Percentiles rank a stretch among this genome's conserved stretches.
These are phyloP conservation scores for Argyrosomus regius DNA, from an alignment of 2,797 vertebrate genomes.

Conservation along the genomic window DNA sequence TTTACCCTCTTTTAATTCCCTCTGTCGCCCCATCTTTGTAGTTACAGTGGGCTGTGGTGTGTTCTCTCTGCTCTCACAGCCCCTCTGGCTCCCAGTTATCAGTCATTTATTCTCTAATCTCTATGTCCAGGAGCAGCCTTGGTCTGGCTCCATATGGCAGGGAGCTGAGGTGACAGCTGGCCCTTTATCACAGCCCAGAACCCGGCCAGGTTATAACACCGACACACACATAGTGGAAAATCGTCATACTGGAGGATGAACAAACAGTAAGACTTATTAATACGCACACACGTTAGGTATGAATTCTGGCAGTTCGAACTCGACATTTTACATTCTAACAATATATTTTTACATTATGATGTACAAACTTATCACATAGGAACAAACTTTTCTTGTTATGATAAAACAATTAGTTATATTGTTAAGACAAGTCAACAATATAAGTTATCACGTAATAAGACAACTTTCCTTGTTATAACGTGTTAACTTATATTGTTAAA, in stretches of 20 bases:
- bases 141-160: constrained; percentile 55
- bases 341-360: no score
- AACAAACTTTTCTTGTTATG: no score
- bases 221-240: not conserved
- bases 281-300: not conserved
- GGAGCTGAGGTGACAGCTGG: constrained; percentile 41
- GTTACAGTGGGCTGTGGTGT: not conserved
- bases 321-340: no score
- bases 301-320: not conserved
- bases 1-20: not conserved
- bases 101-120: constrained; percentile 62
- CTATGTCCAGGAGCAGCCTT: constrained; percentile 48
- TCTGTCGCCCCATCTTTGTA: not conserved
- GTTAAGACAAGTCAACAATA: no score
- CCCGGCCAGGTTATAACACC: constrained; percentile 27
- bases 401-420: no score
- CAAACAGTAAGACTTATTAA: not conserved
- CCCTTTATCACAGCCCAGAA: constrained; percentile 39
- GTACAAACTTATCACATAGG: no score
- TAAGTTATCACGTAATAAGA: no score
- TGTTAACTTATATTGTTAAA: no score
- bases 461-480: no score
- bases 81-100: constrained; percentile 39
- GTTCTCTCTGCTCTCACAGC: constrained; percentile 18
- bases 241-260: constrained; percentile 11